These are phyloP conservation scores for Atractosteus spatula DNA, from an alignment of 2,113 vertebrate genomes.

Conservation along the genomic window DNA sequence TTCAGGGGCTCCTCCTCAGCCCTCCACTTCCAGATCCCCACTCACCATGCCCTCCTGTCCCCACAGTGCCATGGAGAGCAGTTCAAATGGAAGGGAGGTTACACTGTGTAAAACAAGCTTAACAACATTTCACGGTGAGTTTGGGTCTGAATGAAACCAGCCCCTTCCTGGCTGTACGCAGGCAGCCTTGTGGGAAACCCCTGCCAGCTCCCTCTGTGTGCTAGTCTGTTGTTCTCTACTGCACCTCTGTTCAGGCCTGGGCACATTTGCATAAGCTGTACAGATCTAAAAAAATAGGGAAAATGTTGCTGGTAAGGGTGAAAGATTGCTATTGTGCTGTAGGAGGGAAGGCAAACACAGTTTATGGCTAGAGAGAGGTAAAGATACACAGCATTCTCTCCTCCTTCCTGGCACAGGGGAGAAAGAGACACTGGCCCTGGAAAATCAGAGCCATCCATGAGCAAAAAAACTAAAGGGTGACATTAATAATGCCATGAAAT, in stretches of 20 bases:
- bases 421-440: not conserved
- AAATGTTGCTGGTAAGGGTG: conserved; percentile 50
- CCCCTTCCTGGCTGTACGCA: conserved; percentile 15
- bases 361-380: no score
- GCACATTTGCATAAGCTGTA: conserved; percentile 23
- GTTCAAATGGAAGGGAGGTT: conserved; percentile 30
- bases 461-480: not conserved
- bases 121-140: conserved; percentile 40
- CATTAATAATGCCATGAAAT: conserved; percentile 31
- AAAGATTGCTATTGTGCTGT: conserved; percentile 55
- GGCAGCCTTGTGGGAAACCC: conserved; percentile 5
- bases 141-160: conserved; percentile 38
- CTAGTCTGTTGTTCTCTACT: not conserved
- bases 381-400: no score
- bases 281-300: conserved; percentile 29
- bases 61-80: conserved; percentile 9
- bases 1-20: not conserved
- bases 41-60: not conserved
- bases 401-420: no score
- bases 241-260: conserved; percentile 8
- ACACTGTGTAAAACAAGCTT: conserved; percentile 38
- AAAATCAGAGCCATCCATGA: not conserved
- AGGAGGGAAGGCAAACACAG: conserved; percentile 12
- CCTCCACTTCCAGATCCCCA: not conserved
- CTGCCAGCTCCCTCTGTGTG: conserved; percentile 12